Base-by-base conservation (phyloP, 2,888 invertebrate species). In the Nomada ferruginata region DNA sequence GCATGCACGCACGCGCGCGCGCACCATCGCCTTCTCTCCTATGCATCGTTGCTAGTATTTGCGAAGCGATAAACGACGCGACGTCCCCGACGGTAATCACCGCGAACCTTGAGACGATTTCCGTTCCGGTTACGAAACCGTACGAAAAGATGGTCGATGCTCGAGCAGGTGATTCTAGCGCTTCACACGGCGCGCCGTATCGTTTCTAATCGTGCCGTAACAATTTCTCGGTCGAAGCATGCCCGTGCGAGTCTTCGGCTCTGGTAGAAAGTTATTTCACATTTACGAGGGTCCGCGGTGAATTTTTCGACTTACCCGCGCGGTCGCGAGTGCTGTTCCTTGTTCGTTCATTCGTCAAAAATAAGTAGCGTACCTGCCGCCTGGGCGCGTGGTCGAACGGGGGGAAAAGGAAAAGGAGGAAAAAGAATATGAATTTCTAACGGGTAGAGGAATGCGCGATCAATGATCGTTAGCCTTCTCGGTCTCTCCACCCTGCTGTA, bases 221-320 rank as follows among this genome's bases (percentile, higher is more conserved):
- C 78, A 29, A 60, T 71, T 77, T 77, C 71, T 64, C 66, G 61
- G 29, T 61, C 59, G 36, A 59, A 36, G n/a, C 42, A 55, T 26
- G 20, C 20, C 74, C 73, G 74, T 66, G 64, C 83, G 74, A 73
- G 79, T 73, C 78, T 29, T 64, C 23, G 63, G 71, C 65, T 76
- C 66, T 64, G 65, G 79, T 88, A 88, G 88, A 88, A 88, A 88
- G 88, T 85, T 82, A 87, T 88, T 85, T 88, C 88, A 88, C 88
- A 88, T 88, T 88, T 88, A 87, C 75, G 77, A 77, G 82, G 80
- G 65, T 79, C 60, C 76, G 68, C 47, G 65, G 68, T 65, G 72
- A 80, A 78, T 78, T 87, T 85, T 81, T 86, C 68, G 75, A 81
- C 55, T 59, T 73, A 11, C 61, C n/a, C 57, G 42, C 50, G 68